Conservation (phyloP, 2,888 invertebrate species). For the Thalpophila matura region DNA sequence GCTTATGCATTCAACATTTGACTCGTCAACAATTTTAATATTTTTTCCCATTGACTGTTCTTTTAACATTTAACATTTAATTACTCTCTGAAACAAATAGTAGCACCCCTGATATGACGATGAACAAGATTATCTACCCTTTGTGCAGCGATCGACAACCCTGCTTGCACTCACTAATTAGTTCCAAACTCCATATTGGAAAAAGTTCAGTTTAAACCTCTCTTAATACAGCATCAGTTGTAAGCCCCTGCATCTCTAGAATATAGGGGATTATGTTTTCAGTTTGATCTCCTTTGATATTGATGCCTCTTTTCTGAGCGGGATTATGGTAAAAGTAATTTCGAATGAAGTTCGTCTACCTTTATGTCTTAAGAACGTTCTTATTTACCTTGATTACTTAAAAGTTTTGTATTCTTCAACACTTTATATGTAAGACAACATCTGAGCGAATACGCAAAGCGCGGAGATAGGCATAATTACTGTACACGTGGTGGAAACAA, state of each 20-base stretch:
- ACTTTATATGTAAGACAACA: too few species aligned
- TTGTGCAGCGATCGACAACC: slow-evolving; percentile 28
- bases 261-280: slow-evolving; percentile 34
- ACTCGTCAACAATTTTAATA: background rate
- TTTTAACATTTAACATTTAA: too few species aligned
- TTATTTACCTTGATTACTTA: too few species aligned
- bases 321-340: background rate
- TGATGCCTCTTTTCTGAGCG: background rate
- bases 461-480: too few species aligned
- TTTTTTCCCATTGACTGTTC: background rate
- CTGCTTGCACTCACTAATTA: slow-evolving; percentile 45
- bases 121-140: slow-evolving; percentile 44
- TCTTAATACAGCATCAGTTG: slow-evolving; percentile 14
- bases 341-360: background rate
- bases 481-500: too few species aligned
- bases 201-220: slow-evolving; percentile 51
- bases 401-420: too few species aligned
- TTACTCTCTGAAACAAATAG: slow-evolving; percentile 21
- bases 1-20: too few species aligned
- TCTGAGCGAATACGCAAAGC: too few species aligned
- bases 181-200: slow-evolving; percentile 47
- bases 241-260: slow-evolving; percentile 15
- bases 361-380: too few species aligned
- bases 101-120: slow-evolving; percentile 11
- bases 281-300: slow-evolving; percentile 8